phyloP scores from a whole-genome alignment of 2,888 invertebrate genomes.

The Idaea straminata region DNA sequence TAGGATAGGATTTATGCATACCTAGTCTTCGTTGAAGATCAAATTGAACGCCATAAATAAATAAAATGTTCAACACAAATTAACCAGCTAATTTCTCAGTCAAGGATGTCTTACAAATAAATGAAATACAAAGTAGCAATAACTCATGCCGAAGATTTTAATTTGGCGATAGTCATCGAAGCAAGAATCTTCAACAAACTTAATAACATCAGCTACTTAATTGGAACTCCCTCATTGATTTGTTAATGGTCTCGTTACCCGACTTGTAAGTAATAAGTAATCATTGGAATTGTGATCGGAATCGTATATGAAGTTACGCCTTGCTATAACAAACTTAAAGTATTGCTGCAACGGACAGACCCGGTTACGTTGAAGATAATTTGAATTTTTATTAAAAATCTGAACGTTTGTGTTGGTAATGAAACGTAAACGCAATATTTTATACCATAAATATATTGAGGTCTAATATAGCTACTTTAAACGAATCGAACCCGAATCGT shows the following conservation, averaged over 20 bases:
- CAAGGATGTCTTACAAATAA: neutral
- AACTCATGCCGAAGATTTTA: constrained; percentile 51
- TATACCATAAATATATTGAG: constrained; percentile 38
- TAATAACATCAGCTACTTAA: constrained; percentile 64
- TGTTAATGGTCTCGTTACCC: constrained; percentile 67
- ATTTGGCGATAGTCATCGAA: constrained; percentile 63
- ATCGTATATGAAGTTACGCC: constrained; percentile 26
- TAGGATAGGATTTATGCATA: too few species aligned
- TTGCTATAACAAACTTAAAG: constrained; percentile 5
- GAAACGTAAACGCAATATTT: constrained; percentile 33
- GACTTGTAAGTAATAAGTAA: constrained; percentile 50
- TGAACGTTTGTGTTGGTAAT: constrained; percentile 20
- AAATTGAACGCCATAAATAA: neutral
- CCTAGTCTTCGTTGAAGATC: neutral
- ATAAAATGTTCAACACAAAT: neutral
- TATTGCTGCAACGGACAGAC: constrained; percentile 1
- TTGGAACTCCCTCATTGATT: constrained; percentile 68
- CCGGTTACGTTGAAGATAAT: constrained; percentile 8
- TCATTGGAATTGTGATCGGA: constrained; percentile 46
- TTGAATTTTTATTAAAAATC: constrained; percentile 14
- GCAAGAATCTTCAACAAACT: constrained; percentile 54
- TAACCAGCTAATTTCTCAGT: neutral
- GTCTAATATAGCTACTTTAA: too few species aligned
- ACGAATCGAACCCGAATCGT: too few species aligned
- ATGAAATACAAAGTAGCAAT: neutral